A percentile compares a stretch with the other conserved stretches of the same genome.
phyloP scores from a whole-genome alignment of 2,797 vertebrate species.

The Yasuhikotakia modesta region DNA sequence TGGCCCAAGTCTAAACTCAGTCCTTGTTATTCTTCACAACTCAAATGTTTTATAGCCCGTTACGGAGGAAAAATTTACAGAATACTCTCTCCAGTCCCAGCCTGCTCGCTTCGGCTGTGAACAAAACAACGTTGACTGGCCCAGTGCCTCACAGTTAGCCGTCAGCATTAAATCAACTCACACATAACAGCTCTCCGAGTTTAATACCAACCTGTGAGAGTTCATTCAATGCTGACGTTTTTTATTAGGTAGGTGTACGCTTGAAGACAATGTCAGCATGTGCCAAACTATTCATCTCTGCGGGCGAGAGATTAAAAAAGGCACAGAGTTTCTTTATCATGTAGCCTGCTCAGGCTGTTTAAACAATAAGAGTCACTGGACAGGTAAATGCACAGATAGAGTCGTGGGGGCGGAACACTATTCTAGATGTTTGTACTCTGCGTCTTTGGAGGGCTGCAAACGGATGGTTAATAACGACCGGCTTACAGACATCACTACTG shows the following conservation, averaged over 20 bases:
- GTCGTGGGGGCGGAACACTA: conserved; percentile 65
- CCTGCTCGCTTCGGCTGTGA: not conserved
- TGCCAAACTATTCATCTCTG: conserved; percentile 62
- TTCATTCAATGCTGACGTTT: conserved; percentile 40
- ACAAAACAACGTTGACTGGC: conserved; percentile 4
- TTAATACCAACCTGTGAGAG: conserved; percentile 23
- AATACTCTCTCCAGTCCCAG: not conserved
- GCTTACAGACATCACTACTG: conserved; percentile 66
- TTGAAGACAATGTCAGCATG: conserved; percentile 35
- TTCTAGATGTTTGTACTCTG: conserved; percentile 67
- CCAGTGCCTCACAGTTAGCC: conserved; percentile 19
- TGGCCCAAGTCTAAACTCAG: conserved; percentile 17
- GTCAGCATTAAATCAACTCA: conserved; percentile 43
- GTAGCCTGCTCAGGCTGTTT: conserved; percentile 72
- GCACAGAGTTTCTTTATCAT: conserved; percentile 75
- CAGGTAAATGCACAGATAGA: conserved; percentile 67
- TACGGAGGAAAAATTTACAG: not conserved
- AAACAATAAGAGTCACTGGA: conserved; percentile 72
- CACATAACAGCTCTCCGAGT: conserved; percentile 9
- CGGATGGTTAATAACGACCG: conserved; percentile 73
- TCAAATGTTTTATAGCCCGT: conserved; percentile 19
- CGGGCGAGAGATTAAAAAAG: conserved; percentile 74
- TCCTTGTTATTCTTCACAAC: not conserved
- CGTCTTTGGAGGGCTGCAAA: conserved; percentile 63
- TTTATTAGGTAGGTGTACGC: conserved; percentile 32